Percentiles rank a stretch among this genome's conserved stretches.
Evolutionary conservation across 2,113 vertebrate genomes (phyloP).

Genomic region (Astatotilapia flaviijosephi): DNA sequence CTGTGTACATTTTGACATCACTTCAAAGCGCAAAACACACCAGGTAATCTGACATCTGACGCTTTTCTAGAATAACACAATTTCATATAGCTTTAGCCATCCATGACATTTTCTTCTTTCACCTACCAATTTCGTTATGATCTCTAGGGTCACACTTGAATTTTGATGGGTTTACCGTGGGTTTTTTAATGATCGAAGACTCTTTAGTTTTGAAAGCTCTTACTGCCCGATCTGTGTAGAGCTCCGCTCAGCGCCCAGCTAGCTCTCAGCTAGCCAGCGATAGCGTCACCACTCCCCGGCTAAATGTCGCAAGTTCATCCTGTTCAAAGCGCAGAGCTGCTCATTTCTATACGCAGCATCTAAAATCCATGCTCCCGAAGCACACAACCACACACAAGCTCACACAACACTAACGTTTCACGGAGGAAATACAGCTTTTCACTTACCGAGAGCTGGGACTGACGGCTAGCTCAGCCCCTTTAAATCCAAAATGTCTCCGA

Average conservation of each 20-base stretch:
- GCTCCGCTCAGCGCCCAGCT: background rate
- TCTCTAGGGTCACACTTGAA: accelerated
- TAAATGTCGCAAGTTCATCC: background rate
- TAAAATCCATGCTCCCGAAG: accelerated
- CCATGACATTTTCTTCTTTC: background rate
- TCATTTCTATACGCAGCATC: accelerated
- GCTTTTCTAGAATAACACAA: background rate
- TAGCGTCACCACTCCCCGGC: conserved; percentile 64
- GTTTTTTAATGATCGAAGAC: background rate
- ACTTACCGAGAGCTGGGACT: conserved; percentile 62
- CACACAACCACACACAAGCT: accelerated
- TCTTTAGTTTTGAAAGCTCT: background rate
- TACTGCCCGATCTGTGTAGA: background rate
- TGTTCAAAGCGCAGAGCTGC: background rate
- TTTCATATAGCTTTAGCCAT: background rate
- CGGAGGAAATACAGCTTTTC: background rate
- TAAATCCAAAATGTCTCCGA: conserved; percentile 72
- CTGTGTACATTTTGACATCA: background rate
- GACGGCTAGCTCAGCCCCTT: conserved; percentile 59
- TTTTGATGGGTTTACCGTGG: background rate
- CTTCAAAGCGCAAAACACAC: background rate
- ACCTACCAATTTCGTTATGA: background rate
- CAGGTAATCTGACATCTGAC: background rate
- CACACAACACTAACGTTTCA: accelerated
- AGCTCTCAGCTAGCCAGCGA: conserved; percentile 20